Evolutionary conservation across 1,140 invertebrate species (phyloP).

Genomic region (Drosophila orosa): DNA sequence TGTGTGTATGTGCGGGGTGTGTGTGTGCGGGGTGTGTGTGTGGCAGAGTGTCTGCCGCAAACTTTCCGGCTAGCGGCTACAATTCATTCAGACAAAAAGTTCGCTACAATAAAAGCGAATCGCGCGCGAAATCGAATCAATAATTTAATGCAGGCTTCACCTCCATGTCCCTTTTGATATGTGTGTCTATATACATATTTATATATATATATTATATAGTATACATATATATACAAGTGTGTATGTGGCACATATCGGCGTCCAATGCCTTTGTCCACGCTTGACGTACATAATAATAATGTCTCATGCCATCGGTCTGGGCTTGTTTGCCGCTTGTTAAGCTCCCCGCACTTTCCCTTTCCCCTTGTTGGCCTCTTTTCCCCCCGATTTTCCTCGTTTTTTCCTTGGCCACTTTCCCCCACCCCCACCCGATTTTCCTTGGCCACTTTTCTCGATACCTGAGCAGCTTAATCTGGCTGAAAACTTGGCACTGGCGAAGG

Average conservation of each 20-base stretch:
- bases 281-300: constrained; percentile 72
- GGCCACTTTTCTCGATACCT: constrained; percentile 19
- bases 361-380: neutral
- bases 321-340: constrained; percentile 70
- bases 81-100: constrained; percentile 74
- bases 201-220: neutral
- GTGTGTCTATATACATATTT: neutral
- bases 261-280: constrained; percentile 63
- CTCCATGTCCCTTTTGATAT: constrained; percentile 8
- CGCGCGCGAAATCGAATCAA: constrained; percentile 77
- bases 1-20: constrained; percentile 9
- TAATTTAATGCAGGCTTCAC: constrained; percentile 75
- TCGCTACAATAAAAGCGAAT: constrained; percentile 75
- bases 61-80: constrained; percentile 61
- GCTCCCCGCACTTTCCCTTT: constrained; percentile 5
- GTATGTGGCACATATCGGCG: neutral
- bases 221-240: neutral
- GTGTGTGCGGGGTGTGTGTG: neutral
- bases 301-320: constrained; percentile 38
- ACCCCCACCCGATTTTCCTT: neutral
- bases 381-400: neutral
- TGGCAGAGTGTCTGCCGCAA: constrained; percentile 10
- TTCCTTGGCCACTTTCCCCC: neutral
- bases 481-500: neutral
- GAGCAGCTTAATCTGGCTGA: constrained; percentile 31